Percentiles rank a stretch among this genome's conserved stretches.
Conservation (phyloP, 2,113 vertebrate species). For the Serilophus lunatus region DNA sequence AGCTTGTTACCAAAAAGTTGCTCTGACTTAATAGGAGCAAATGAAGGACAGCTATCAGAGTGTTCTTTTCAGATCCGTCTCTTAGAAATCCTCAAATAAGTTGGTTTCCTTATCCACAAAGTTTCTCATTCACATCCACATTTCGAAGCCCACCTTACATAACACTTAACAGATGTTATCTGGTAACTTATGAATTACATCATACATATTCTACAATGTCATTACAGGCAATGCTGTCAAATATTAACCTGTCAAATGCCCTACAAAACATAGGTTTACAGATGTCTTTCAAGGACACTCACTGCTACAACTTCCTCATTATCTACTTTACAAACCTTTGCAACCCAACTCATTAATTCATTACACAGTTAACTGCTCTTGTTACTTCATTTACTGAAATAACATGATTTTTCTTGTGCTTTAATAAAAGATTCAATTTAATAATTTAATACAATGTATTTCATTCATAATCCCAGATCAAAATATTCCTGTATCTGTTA, state of each 20-base stretch:
- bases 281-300: constrained; percentile 5
- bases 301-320: constrained; percentile 2
- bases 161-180: background rate
- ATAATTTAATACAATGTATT: constrained; percentile 3
- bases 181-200: background rate
- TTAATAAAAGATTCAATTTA: constrained; percentile 17
- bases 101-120: background rate
- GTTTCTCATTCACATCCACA: background rate
- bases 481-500: background rate
- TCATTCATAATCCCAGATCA: background rate
- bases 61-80: background rate
- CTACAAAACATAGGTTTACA: background rate
- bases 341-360: constrained; percentile 21
- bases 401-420: constrained; percentile 8
- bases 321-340: constrained; percentile 21
- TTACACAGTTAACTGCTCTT: constrained; percentile 40
- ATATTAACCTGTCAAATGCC: constrained; percentile 15
- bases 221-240: background rate
- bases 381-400: constrained; percentile 34
- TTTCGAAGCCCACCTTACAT: background rate
- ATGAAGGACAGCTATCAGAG: background rate
- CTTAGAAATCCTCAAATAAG: background rate
- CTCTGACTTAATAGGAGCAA: background rate
- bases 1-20: background rate
- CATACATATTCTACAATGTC: background rate